A percentile compares a stretch with the other conserved stretches of the same genome.
These are phyloP conservation scores for Aphodius sticticus DNA, from an alignment of 2,888 invertebrate species.

Conservation along the genomic window DNA sequence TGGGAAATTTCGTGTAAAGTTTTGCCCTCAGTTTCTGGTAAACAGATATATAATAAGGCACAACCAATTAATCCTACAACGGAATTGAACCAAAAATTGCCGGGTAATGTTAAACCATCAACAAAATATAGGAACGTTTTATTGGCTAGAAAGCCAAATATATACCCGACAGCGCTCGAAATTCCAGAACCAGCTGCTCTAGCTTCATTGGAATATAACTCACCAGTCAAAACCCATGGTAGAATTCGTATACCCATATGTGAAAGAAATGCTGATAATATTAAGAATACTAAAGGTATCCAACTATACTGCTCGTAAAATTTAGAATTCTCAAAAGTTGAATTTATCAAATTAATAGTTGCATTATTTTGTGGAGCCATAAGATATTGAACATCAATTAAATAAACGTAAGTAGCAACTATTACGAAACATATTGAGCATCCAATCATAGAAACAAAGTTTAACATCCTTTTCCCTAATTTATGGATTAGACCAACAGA, in stretches of 20 bases:
- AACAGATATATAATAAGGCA: slow-evolving; percentile 69
- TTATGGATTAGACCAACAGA: slow-evolving; percentile 75
- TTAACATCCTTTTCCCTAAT: slow-evolving; percentile 75
- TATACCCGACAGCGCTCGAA: slow-evolving; percentile 76
- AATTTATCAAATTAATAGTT: neutral
- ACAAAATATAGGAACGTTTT: slow-evolving; percentile 77
- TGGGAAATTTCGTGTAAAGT: slow-evolving; percentile 75
- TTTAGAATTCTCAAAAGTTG: neutral
- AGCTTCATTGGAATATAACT: slow-evolving; percentile 75
- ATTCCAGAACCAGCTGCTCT: slow-evolving; percentile 77
- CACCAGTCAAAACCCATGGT: slow-evolving; percentile 84
- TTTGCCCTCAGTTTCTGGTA: slow-evolving; percentile 87
- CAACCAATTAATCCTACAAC: slow-evolving; percentile 70
- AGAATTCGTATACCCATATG: slow-evolving; percentile 75
- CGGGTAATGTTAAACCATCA: slow-evolving; percentile 69
- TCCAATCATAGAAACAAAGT: slow-evolving; percentile 73
- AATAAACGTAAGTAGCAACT: slow-evolving; percentile 66
- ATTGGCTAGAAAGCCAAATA: slow-evolving; percentile 78
- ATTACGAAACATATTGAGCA: slow-evolving; percentile 71
- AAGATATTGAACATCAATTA: slow-evolving; percentile 47
- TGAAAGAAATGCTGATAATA: slow-evolving; percentile 73
- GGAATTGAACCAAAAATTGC: slow-evolving; percentile 77
- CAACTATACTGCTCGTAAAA: slow-evolving; percentile 58
- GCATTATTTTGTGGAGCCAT: slow-evolving; percentile 25
- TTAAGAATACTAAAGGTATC: slow-evolving; percentile 71